phyloP scores from a whole-genome alignment of 2,888 invertebrate genomes.

The Amblyteles armatorius region DNA sequence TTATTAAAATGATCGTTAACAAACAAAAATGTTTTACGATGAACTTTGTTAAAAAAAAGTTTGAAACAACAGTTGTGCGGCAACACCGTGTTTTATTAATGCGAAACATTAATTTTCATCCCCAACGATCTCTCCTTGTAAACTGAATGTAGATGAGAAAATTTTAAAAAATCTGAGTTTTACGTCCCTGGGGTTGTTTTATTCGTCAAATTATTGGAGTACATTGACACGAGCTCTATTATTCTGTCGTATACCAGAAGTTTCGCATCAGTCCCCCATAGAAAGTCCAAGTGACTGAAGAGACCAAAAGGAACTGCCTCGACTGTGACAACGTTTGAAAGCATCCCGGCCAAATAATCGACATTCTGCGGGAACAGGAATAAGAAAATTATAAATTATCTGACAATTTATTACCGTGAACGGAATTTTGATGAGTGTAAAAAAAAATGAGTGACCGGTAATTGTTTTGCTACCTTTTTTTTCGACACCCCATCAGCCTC shows the following conservation, averaged over 20 bases:
- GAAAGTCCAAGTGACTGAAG: conserved; percentile 67
- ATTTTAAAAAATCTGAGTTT: too few species aligned
- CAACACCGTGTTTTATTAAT: too few species aligned
- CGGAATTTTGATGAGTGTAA: not conserved
- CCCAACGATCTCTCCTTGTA: too few species aligned
- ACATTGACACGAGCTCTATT: conserved; percentile 55
- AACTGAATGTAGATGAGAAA: too few species aligned
- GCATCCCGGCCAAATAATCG: conserved; percentile 57
- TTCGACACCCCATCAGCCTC: conserved; percentile 68
- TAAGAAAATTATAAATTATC: conserved; percentile 1
- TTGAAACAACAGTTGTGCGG: too few species aligned
- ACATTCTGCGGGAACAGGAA: conserved; percentile 62
- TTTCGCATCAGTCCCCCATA: conserved; percentile 68
- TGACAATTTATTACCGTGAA: not conserved
- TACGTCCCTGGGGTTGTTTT: too few species aligned
- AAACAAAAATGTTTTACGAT: too few species aligned
- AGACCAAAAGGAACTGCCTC: conserved; percentile 56
- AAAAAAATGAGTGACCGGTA: not conserved
- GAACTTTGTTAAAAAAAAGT: too few species aligned
- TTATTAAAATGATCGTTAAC: too few species aligned
- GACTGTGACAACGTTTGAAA: conserved; percentile 66
- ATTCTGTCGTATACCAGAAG: conserved; percentile 67
- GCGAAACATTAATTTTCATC: too few species aligned
- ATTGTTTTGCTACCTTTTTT: conserved; percentile 51
- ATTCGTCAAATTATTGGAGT: conserved; percentile 1